These are phyloP conservation scores for Encarsia formosa DNA, from an alignment of 2,888 invertebrate genomes.

Conservation along the genomic window DNA sequence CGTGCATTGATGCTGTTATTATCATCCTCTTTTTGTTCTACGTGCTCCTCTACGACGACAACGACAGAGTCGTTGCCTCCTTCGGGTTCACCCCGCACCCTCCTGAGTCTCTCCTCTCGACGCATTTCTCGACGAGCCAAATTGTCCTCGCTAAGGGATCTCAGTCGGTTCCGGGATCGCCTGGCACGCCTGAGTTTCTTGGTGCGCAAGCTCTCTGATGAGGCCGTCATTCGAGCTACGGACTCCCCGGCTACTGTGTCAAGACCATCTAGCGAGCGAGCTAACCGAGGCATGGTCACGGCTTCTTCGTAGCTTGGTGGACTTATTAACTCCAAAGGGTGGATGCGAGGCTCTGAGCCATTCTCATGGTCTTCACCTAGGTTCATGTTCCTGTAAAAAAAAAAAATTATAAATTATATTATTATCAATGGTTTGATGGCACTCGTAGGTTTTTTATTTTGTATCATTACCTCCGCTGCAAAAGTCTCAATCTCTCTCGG, in stretches of 20 bases:
- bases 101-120: slow-evolving; percentile 34
- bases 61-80: too few relatives aligned
- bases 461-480: slow-evolving; percentile 47
- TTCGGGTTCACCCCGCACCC: slow-evolving; percentile 1
- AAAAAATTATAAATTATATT: background rate
- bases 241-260: slow-evolving; percentile 36
- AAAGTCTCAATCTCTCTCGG: slow-evolving; percentile 53
- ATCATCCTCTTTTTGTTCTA: slow-evolving; percentile 49
- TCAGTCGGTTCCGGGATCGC: slow-evolving; percentile 30
- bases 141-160: slow-evolving; percentile 42
- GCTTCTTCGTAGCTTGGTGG: slow-evolving; percentile 78
- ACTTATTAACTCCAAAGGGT: slow-evolving; percentile 58
- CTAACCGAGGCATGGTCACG: slow-evolving; percentile 67
- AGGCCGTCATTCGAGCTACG: slow-evolving; percentile 38
- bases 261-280: slow-evolving; percentile 43
- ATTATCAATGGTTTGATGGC: background rate
- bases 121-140: slow-evolving; percentile 38
- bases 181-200: slow-evolving; percentile 31
- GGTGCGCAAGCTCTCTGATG: slow-evolving; percentile 41
- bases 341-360: slow-evolving; percentile 56
- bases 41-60: too few relatives aligned
- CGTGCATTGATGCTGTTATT: too few relatives aligned
- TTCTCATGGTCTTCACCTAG: slow-evolving; percentile 21
- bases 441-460: background rate
- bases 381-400: background rate